Evolutionary conservation across 2,113 vertebrate species (phyloP), one percentile per base, ranked within the genome.

Genomic region (Oostethus manadensis): DNA sequence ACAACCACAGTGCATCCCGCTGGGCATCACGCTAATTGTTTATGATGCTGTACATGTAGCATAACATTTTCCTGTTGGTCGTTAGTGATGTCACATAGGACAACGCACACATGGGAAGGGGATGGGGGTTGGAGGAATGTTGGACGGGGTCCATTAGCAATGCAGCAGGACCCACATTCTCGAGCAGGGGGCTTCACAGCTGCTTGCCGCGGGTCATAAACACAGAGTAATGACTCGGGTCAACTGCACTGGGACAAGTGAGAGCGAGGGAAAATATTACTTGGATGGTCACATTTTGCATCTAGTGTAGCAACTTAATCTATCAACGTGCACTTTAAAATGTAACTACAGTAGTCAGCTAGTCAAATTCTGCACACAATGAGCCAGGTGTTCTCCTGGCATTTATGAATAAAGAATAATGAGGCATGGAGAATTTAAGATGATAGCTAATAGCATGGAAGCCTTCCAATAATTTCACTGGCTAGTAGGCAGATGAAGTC

Each of bases 191-290:
- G 71, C 49, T 73, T 71, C 70, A 74, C 79, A 79, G 82, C 83
- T 85, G 76, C 74, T 81, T 68, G 66, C 63, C 23, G 35, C 29
- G 69, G 82, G 72, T 79, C 77, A 81, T 84, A 87, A 87, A 89
- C 78, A 81, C 80, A 71, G 65, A 22, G 68, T 63, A 70, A 78
- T 61, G 77, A 79, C 69, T 57, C 60, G 44, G 81, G n/a, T 81
- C 81, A 73, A 73, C 70, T 67, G 65, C 74, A 7, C 65, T 77
- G 47, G 71, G 84, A 85, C 86, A 88, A 74, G 59, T 40, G 51
- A 57, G 53, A 47, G 47, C 16, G 17, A 56, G 46, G 44, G 62
- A 26, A 53, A 29, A n/a, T 17, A 35, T 14, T 42, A 42, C 38
- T 40, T 33, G 38, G 38, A 13, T 40, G 10, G 38, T 11, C 38